Base-by-base conservation (phyloP, 1,140 invertebrate genomes). In the Drosophila ambigua region DNA sequence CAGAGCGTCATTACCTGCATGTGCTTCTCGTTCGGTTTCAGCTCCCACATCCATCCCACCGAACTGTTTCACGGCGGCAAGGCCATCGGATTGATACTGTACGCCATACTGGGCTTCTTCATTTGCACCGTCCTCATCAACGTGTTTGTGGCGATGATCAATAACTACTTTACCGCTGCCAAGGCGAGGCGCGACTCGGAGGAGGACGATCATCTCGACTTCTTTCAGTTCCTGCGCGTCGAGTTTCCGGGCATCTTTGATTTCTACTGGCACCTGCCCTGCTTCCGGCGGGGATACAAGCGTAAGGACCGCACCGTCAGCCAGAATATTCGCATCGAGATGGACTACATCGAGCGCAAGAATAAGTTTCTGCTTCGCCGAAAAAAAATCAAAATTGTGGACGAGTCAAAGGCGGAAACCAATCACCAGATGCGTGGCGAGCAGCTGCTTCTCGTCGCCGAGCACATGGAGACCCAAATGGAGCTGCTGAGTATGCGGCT, bases 11-110 rank as follows among this genome's bases (percentile, higher is more conserved):
- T 78, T 2, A 68, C 62, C 15, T 72, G 73, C 48, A 74, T 78
- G 54, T 77, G 73, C 50, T 83, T 68, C n/a, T 53, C 80, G 6
- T 77, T 90, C 3, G 89, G 89, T 1, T 91, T 75, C n/a, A 83
- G 57, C 46, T 16, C 5, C 5, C 67, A 65, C 9, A 46, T 79
- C 4, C 50, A 49, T 15, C 75, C 80, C 0, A 20, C 59, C 23
- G 78, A 90, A 23, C n/a, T 90, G 0, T 73, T 71, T 31, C 24
- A 75, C 35, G 87, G 77, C 23, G 77, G 80, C 15, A 11, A 23
- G 0, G 39, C 46, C 4, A 20, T 91, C 5, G 89, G 84, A 1
- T 69, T 80, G 5, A 7, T 87, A 0, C 48, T 83, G 0, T 87
- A 85, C 39, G 50, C 51, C 1, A 52, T 72, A 0, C 9, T 91